phyloP scores from a whole-genome alignment of 92 coral and sea anemone genomes.

The Heliopora coerulea region DNA sequence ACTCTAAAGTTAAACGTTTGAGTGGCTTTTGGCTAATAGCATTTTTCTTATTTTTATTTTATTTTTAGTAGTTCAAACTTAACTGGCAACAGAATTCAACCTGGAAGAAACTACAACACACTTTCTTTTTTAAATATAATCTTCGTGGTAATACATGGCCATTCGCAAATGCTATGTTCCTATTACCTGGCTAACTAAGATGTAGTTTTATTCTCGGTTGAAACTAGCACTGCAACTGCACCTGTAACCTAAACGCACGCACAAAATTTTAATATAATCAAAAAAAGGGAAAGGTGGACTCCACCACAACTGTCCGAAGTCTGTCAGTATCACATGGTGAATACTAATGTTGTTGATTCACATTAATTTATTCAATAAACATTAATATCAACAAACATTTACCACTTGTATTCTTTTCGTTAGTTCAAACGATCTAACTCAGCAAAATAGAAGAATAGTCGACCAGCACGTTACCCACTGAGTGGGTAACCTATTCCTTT shows the following conservation, averaged over 20 bases:
- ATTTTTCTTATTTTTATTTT: background rate
- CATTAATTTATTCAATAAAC: background rate
- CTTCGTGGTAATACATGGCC: background rate
- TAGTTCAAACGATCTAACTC: background rate
- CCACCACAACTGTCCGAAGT: background rate
- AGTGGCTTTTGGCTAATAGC: no score
- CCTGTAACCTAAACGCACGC: background rate
- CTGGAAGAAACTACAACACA: no score
- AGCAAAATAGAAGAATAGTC: background rate
- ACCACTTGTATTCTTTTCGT: background rate
- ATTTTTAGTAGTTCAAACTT: background rate
- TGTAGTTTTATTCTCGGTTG: background rate
- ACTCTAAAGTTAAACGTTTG: no score
- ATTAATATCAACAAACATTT: background rate
- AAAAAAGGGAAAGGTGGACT: background rate
- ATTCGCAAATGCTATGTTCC: no score
- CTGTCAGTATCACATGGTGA: background rate
- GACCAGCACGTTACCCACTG: no score
- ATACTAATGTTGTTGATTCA: background rate
- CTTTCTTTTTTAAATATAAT: background rate
- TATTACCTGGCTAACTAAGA: slow-evolving; percentile 15
- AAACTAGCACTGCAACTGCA: no score
- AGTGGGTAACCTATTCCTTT: no score
- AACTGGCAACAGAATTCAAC: no score
- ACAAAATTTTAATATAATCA: background rate